A percentile compares a stretch with the other conserved stretches of the same genome.
Evolutionary conservation across 1,140 invertebrate genomes (phyloP).

Genomic region (Zaprionus capensis): DNA sequence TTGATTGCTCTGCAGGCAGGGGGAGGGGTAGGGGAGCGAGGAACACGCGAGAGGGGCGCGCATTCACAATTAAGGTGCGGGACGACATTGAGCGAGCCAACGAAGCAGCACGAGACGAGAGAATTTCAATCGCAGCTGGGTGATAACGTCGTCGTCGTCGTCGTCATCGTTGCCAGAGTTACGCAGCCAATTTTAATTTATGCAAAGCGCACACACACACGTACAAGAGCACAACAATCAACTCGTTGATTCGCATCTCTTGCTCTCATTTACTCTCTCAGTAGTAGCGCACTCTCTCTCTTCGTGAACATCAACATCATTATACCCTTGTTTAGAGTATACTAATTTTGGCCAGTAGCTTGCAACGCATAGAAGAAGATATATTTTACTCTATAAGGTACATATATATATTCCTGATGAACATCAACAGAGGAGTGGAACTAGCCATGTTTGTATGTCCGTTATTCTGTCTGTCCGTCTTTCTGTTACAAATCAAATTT

Average conservation of each 20-base stretch:
- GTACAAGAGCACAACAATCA: conserved; percentile 43
- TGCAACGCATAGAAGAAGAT: no score
- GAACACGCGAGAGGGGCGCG: conserved; percentile 7
- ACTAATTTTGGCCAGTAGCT: no score
- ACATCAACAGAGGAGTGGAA: no score
- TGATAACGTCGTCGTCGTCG: conserved; percentile 79
- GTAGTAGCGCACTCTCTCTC: conserved; percentile 25
- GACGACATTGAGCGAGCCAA: conserved; percentile 67
- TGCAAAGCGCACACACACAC: conserved; percentile 50
- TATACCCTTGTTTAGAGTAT: neutral
- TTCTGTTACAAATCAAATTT: no score
- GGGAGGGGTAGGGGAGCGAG: neutral
- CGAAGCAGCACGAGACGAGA: conserved; percentile 53
- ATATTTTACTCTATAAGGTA: no score
- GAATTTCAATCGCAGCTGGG: conserved; percentile 48
- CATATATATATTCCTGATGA: no score
- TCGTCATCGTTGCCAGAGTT: conserved; percentile 63
- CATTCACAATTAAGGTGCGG: conserved; percentile 66
- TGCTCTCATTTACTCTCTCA: conserved; percentile 29
- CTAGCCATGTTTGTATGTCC: no score
- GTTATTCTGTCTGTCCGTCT: no score
- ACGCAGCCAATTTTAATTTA: conserved; percentile 77
- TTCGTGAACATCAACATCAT: conserved; percentile 44
- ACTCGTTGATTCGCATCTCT: conserved; percentile 42
- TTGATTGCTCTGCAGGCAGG: conserved; percentile 13